Conservation (phyloP, 2,797 vertebrate genomes). For the Enoplosus armatus region DNA sequence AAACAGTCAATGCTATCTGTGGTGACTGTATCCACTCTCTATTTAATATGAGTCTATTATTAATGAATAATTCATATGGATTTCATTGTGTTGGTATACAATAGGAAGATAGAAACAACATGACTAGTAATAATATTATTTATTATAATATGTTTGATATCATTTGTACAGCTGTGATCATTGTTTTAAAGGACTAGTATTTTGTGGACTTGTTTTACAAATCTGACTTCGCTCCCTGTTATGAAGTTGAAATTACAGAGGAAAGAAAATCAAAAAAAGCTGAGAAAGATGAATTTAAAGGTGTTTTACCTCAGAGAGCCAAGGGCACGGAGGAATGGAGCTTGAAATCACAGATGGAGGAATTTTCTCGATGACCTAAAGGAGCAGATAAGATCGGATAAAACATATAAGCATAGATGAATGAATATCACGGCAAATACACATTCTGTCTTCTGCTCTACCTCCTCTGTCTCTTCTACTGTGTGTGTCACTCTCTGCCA, state of each 20-base stretch:
- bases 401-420: slow-evolving; percentile 55
- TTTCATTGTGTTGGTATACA: slow-evolving; percentile 35
- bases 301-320: slow-evolving; percentile 82
- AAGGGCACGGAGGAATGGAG: slow-evolving; percentile 68
- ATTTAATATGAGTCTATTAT: slow-evolving; percentile 34
- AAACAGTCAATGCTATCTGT: slow-evolving; percentile 31
- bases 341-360: slow-evolving; percentile 88
- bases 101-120: slow-evolving; percentile 16
- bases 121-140: neutral
- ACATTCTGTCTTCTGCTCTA: slow-evolving; percentile 23
- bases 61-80: slow-evolving; percentile 47
- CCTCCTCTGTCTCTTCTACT: slow-evolving; percentile 23
- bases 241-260: neutral
- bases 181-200: neutral
- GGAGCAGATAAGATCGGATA: slow-evolving; percentile 70
- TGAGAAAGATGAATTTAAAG: slow-evolving; percentile 18
- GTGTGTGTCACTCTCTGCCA: slow-evolving; percentile 24
- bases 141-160: slow-evolving; percentile 13
- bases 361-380: slow-evolving; percentile 90
- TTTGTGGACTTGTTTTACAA: slow-evolving; percentile 15
- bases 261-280: neutral
- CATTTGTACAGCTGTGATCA: neutral
- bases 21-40: slow-evolving; percentile 20
- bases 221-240: slow-evolving; percentile 11
- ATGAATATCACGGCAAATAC: slow-evolving; percentile 50